Conservation (phyloP, 2,888 invertebrate species). For the Crocallis elinguaria region DNA sequence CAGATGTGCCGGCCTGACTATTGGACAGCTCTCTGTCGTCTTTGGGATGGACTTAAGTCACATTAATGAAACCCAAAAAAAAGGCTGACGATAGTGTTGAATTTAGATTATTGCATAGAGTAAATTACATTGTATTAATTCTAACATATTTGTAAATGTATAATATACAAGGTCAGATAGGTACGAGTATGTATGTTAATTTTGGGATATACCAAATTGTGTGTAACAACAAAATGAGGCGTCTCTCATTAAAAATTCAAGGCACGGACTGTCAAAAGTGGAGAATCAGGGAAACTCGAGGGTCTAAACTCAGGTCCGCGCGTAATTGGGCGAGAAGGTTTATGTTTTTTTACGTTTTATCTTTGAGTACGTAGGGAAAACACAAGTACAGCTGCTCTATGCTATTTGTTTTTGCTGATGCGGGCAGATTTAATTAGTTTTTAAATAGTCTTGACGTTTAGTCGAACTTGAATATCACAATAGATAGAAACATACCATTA, state of each 20-base stretch:
- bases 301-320: conserved; percentile 30
- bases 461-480: too few species aligned
- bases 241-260: conserved; percentile 41
- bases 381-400: background rate
- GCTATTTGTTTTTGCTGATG: background rate
- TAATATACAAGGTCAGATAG: background rate
- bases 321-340: conserved; percentile 34
- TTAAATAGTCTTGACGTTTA: too few species aligned
- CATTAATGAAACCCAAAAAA: too few species aligned
- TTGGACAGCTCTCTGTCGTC: too few species aligned
- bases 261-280: conserved; percentile 37
- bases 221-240: conserved; percentile 34
- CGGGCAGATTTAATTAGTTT: background rate
- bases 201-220: conserved; percentile 20
- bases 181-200: conserved; percentile 7
- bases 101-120: too few species aligned
- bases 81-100: too few species aligned
- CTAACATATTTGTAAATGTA: background rate
- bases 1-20: too few species aligned
- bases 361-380: background rate
- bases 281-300: conserved; percentile 38
- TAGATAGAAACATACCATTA: too few species aligned
- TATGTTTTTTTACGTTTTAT: conserved; percentile 14
- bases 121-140: too few species aligned
- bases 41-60: too few species aligned